Base-by-base conservation (phyloP, 1,140 invertebrate species). In the Maconellicoccus hirsutus region DNA sequence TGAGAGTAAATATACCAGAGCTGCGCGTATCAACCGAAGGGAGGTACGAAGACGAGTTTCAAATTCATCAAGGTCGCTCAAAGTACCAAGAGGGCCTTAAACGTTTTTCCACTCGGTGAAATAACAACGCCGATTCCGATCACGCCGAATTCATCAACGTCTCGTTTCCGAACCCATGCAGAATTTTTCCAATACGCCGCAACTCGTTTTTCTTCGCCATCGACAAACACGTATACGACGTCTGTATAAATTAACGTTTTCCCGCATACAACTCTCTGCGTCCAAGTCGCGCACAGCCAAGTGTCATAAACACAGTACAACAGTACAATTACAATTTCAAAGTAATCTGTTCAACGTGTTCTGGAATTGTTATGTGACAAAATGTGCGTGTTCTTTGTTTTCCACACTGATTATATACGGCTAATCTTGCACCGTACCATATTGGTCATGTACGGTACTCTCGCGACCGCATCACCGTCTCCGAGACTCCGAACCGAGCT, bases 31-130 rank as follows among this genome's bases (percentile, higher is more conserved):
- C n/a, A n/a, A n/a, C n/a, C n/a, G n/a, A n/a, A n/a, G n/a, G n/a
- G n/a, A n/a, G n/a, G n/a, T n/a, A n/a, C n/a, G n/a, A 66, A 66
- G 61, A 66, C 61, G 4, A 66, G 61, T 22, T 66, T 66, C 61
- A 66, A 66, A 66, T 66, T 66, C 25, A 66, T 66, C 22, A 66
- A 66, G 25, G 61, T 66, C 61, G 25, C 16, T 25, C 21, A 66
- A 10, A 66, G 21, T 66, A 66, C 21, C 61, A 22, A 66, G 61
- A 52, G 42, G 10, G 42, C 6, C n/a, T 33, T 33, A n/a, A n/a
- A n/a, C n/a, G n/a, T n/a, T n/a, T n/a, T n/a, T n/a, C n/a, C n/a
- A n/a, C n/a, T n/a, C n/a, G n/a, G n/a, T n/a, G n/a, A n/a, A n/a
- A n/a, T n/a, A n/a, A n/a, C n/a, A n/a, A n/a, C n/a, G n/a, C n/a